Base-by-base conservation (phyloP, 2,113 vertebrate genomes). In the Stigmatopora argus region DNA sequence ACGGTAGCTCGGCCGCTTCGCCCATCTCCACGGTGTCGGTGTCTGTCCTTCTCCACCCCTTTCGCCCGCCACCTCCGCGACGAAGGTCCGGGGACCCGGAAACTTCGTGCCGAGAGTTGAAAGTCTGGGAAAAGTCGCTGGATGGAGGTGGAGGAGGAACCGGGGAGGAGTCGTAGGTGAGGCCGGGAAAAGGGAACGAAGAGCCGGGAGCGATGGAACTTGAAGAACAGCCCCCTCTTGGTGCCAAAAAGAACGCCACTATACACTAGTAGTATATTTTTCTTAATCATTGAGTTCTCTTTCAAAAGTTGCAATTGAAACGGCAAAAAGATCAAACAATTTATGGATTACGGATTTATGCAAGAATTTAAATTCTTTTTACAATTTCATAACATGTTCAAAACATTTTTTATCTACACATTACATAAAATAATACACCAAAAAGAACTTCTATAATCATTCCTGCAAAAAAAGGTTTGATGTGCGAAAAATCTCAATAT, bases 21-120 rank as follows among this genome's bases (percentile, higher is more conserved):
- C 51, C 75, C 84, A 87, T 86, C 78, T 80, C 72, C 1, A 81
- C 87, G 85, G 82, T 85, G n/a, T 1, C 57, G 71, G n/a, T n/a
- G n/a, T n/a, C 66, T 19, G 34, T 2, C 38, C 12, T 4, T 76
- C 73, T 72, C 45, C 46, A 65, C 68, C 66, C 41, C 38, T 5
- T 12, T n/a, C 63, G 18, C 19, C 46, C 15, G 5, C 18, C 18
- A 12, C 35, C 46, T 64, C 67, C 64, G 13, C 61, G 61, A 26
- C n/a, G 45, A 64, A 15, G 18, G 9, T 17, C 62, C 18, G 31
- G 12, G 58, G 6, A 5, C 7, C 58, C 18, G 71, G 69, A 82
- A 77, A 64, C 67, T 45, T 19, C 13, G 61, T 15, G 13, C 70
- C 1, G 23, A 55, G 23, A 48, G 71, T 56, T 60, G 80, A 78